phyloP scores from a whole-genome alignment of 2,113 vertebrate genomes.

The Eulemur rufifrons region DNA sequence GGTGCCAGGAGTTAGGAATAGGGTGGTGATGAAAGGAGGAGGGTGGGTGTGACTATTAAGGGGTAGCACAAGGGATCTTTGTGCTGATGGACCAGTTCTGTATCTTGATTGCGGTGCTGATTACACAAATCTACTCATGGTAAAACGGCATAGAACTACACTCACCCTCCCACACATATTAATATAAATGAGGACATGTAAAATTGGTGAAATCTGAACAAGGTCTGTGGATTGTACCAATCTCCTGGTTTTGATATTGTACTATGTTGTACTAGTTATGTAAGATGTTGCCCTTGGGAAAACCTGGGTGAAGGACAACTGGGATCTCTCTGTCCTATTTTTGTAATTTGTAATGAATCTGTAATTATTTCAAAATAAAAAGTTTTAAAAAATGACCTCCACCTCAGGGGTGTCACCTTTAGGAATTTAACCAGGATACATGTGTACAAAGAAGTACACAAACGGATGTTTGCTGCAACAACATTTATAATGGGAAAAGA shows the following conservation, averaged over 20 bases:
- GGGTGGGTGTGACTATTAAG: neutral
- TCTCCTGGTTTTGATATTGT: neutral
- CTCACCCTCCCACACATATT: neutral
- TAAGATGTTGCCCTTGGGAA: neutral
- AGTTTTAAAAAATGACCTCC: neutral
- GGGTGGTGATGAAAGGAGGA: neutral
- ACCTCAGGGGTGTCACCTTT: neutral
- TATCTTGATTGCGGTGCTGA: neutral
- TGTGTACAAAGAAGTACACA: neutral
- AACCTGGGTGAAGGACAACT: neutral
- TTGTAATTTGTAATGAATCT: neutral
- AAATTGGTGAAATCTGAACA: neutral
- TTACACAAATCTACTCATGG: neutral
- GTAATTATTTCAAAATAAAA: neutral
- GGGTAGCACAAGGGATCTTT: neutral
- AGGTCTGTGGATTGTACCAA: neutral
- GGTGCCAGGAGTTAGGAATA: neutral
- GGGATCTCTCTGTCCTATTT: neutral
- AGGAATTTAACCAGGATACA: neutral
- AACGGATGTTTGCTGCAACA: neutral
- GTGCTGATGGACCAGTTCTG: neutral
- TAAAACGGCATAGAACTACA: neutral
- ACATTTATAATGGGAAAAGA: neutral
- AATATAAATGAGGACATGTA: neutral
- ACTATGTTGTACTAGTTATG: neutral